Percentiles rank a stretch among this genome's conserved stretches.
Conservation (phyloP, 2,888 invertebrate genomes). For the Pyrocoelia pectoralis region DNA sequence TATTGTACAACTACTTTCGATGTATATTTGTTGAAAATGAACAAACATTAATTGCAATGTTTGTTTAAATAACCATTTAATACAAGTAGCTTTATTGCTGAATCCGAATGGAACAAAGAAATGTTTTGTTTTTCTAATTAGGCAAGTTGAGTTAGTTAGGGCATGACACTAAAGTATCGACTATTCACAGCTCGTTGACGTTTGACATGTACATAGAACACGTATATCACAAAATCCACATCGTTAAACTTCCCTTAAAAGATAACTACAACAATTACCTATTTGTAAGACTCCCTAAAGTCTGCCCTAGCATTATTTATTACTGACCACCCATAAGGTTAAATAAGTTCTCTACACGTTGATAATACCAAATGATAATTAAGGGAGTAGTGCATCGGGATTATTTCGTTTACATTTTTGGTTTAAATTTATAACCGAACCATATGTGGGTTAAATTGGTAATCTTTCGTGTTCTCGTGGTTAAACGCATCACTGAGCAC, state of each 20-base stretch:
- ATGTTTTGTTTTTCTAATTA: conserved; percentile 26
- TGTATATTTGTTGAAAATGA: neutral
- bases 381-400: neutral
- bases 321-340: conserved; percentile 40
- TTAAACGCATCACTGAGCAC: conserved; percentile 49
- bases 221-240: conserved; percentile 31
- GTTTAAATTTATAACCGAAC: conserved; percentile 53
- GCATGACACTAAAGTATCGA: conserved; percentile 38
- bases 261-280: conserved; percentile 35
- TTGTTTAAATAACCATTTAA: neutral
- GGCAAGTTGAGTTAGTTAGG: conserved; percentile 19
- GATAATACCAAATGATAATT: neutral
- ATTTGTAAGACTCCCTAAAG: conserved; percentile 44
- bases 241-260: conserved; percentile 20
- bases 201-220: conserved; percentile 28
- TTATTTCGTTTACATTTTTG: neutral
- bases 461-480: conserved; percentile 52
- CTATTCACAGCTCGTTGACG: conserved; percentile 31
- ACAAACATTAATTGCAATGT: neutral
- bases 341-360: neutral
- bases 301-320: conserved; percentile 44
- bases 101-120: conserved; percentile 12
- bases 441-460: conserved; percentile 58
- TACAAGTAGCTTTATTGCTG: neutral
- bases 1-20: neutral